Base-by-base conservation (phyloP, 2,888 invertebrate genomes). In the Epirrhoe alternata region DNA sequence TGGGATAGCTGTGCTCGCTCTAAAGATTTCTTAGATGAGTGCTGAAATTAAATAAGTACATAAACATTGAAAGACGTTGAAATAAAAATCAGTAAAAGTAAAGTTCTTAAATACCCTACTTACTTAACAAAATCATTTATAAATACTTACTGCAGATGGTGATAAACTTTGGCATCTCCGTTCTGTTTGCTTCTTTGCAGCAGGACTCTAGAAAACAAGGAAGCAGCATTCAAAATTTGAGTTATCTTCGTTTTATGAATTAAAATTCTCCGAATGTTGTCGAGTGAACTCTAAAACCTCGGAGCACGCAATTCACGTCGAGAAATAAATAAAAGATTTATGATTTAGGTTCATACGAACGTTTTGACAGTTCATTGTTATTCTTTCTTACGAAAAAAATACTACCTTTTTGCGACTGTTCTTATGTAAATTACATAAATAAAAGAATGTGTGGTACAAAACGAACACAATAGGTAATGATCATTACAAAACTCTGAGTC, bases 101-200 rank as follows among this genome's bases (percentile, higher is more conserved):
- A n/a, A n/a, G n/a, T n/a, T n/a, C n/a, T n/a, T n/a, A n/a, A n/a
- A n/a, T n/a, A n/a, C n/a, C 24, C 24, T 24, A 24, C 24, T 3
- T 24, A 24, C 24, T 3, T 24, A 24, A 24, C 24, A 24, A 24
- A 24, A 24, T 2, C 1, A 1, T 24, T 24, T 24, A 24, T 24
- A 42, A 45, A 57, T 54, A 75, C 86, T 85, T 71, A 87, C 87
- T 54, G 57, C 69, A 42, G 80, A 75, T 8, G 88, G 86, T 4
- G 87, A 86, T 62, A 88, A 77, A 72, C 89, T 89, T 68, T 86
- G 85, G 69, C 84, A 85, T 84, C 87, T 83, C 77, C 85, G 79
- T 59, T 75, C 77, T n/a, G 50, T 6, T 52, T 60, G 31, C 54
- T 76, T 83, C 65, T 77, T 83, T 8, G 57, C 53, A 10, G 64